These are phyloP conservation scores for Aleiodes leptofemur DNA, from an alignment of 2,888 invertebrate genomes.

Conservation along the genomic window DNA sequence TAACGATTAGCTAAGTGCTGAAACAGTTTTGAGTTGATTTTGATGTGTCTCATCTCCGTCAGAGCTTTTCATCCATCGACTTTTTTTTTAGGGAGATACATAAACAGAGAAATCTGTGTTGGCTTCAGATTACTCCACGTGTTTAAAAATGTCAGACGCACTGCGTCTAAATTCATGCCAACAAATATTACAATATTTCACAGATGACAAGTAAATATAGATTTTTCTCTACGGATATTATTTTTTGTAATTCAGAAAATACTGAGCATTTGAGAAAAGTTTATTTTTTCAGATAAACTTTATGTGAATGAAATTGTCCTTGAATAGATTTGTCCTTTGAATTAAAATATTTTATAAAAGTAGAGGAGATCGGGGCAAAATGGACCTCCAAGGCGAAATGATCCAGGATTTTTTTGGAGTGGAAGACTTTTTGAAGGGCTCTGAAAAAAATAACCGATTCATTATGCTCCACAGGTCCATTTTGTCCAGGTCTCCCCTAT, in stretches of 20 bases:
- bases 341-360: no score
- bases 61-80: background rate
- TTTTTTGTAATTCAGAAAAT: background rate
- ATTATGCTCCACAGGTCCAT: background rate
- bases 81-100: conserved; percentile 42
- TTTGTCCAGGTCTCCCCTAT: no score
- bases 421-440: no score
- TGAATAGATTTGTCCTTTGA: no score
- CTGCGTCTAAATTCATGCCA: conserved; percentile 66
- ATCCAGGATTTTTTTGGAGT: no score
- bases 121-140: conserved; percentile 50
- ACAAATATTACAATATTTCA: conserved; percentile 58
- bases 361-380: no score
- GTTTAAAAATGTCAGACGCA: conserved; percentile 60
- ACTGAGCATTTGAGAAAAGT: no score
- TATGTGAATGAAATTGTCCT: no score
- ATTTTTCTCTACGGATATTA: background rate
- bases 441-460: background rate
- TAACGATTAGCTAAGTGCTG: conserved; percentile 49
- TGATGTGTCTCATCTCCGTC: conserved; percentile 15
- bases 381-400: no score
- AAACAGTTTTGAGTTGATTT: conserved; percentile 44
- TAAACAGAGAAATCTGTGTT: conserved; percentile 15
- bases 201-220: conserved; percentile 4
- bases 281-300: no score